These are phyloP conservation scores for Lepetodrilus schrolli DNA, from an alignment of 2,888 invertebrate genomes.

Conservation along the genomic window DNA sequence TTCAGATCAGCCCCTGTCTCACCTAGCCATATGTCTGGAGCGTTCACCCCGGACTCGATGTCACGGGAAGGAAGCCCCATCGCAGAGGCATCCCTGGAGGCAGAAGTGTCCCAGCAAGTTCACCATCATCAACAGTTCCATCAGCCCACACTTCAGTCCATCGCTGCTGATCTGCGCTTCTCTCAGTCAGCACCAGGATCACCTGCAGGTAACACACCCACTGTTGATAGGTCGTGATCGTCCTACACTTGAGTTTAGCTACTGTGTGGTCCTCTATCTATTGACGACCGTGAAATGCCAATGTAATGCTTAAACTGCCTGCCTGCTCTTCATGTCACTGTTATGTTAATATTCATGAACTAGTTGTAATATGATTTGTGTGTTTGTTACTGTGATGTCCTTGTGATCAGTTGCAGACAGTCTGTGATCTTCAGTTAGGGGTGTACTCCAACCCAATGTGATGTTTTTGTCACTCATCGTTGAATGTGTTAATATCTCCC, in stretches of 20 bases:
- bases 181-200: conserved; percentile 82
- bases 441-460: too few relatives aligned
- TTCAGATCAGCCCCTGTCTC: conserved; percentile 93
- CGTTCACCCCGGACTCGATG: conserved; percentile 88
- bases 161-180: conserved; percentile 71
- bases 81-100: conserved; percentile 76
- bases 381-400: too few relatives aligned
- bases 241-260: too few relatives aligned
- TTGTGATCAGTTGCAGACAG: too few relatives aligned
- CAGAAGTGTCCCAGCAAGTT: conserved; percentile 35
- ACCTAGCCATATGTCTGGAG: conserved; percentile 90
- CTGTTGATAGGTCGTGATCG: too few relatives aligned
- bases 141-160: conserved; percentile 33
- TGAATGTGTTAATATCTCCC: too few relatives aligned
- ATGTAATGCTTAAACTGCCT: too few relatives aligned
- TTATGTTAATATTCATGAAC: too few relatives aligned
- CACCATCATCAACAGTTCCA: not conserved
- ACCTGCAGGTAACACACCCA: conserved; percentile 76
- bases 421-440: too few relatives aligned
- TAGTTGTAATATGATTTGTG: too few relatives aligned
- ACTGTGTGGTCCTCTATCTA: not conserved
- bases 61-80: conserved; percentile 95
- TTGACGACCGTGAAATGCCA: not conserved
- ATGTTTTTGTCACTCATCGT: too few relatives aligned
- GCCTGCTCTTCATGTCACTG: not conserved